Percentiles rank a stretch among this genome's conserved stretches.
Evolutionary conservation across 2,113 vertebrate genomes (phyloP).

Genomic region (Helogale parvula): DNA sequence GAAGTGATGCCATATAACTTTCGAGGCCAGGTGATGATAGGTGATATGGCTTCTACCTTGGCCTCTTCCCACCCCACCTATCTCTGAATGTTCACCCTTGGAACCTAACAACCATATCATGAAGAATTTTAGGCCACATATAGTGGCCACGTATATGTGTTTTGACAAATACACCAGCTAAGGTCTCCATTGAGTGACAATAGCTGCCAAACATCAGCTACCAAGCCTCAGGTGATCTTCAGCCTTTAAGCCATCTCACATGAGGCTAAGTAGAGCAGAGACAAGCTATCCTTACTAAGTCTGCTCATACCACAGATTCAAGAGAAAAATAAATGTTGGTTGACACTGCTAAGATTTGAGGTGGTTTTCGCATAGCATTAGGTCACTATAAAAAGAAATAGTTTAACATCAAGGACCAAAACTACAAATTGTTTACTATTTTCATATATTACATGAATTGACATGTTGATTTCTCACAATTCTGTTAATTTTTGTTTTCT

Average conservation of each 20-base stretch:
- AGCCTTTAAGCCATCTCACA: not conserved
- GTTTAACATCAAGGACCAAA: not conserved
- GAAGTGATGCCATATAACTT: not conserved
- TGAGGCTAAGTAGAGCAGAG: not conserved
- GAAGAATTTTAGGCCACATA: not conserved
- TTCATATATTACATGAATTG: not conserved
- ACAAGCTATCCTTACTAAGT: not conserved
- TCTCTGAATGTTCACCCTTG: not conserved
- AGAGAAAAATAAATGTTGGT: not conserved
- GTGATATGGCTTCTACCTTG: not conserved
- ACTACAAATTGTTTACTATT: not conserved
- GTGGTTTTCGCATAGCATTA: not conserved
- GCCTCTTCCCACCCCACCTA: rapidly evolving
- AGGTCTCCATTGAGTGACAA: not conserved
- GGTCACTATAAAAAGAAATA: not conserved
- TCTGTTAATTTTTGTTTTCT: not conserved
- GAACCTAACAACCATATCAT: not conserved
- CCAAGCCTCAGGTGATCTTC: not conserved
- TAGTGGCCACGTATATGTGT: not conserved
- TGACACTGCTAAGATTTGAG: not conserved
- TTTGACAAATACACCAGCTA: not conserved
- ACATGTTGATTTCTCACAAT: not conserved
- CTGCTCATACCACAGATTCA: not conserved
- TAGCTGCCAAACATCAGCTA: not conserved
- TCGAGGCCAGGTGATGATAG: not conserved